Conservation (phyloP, 2,888 invertebrate species). For the Frankliniella fusca region DNA sequence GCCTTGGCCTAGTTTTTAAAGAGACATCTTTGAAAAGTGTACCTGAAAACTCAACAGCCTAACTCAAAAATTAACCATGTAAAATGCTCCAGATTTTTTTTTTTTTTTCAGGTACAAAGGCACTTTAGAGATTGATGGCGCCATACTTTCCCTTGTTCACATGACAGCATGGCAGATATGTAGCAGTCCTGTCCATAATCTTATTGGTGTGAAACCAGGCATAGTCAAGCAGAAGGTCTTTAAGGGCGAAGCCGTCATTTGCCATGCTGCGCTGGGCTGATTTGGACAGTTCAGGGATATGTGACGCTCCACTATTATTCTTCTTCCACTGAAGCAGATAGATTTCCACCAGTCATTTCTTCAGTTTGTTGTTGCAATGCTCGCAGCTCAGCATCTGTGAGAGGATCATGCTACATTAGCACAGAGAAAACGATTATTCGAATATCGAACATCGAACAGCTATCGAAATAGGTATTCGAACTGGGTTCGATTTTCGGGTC, state of each 20-base stretch:
- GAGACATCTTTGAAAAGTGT: too few relatives aligned
- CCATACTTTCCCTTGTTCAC: too few relatives aligned
- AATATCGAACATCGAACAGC: too few relatives aligned
- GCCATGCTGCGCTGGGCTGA: too few relatives aligned
- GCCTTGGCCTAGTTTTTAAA: not conserved
- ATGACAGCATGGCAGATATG: not conserved
- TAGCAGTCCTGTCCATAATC: not conserved
- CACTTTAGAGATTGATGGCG: not conserved
- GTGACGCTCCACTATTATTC: not conserved
- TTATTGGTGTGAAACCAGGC: too few relatives aligned
- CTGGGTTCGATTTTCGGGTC: too few relatives aligned
- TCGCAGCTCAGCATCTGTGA: constrained; percentile 36
- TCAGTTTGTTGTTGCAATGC: constrained; percentile 34
- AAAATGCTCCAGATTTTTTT: not conserved
- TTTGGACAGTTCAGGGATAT: not conserved
- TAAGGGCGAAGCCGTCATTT: too few relatives aligned
- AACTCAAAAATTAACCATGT: not conserved
- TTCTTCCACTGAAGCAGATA: not conserved
- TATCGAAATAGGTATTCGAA: too few relatives aligned
- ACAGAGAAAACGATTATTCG: too few relatives aligned
- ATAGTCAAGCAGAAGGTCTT: too few relatives aligned
- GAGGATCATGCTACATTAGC: not conserved
- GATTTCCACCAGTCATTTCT: not conserved
- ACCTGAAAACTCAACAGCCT: not conserved
- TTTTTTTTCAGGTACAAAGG: constrained; percentile 1